phyloP scores from a whole-genome alignment of 2,888 invertebrate species.

The Tuberolachnus salignus region DNA sequence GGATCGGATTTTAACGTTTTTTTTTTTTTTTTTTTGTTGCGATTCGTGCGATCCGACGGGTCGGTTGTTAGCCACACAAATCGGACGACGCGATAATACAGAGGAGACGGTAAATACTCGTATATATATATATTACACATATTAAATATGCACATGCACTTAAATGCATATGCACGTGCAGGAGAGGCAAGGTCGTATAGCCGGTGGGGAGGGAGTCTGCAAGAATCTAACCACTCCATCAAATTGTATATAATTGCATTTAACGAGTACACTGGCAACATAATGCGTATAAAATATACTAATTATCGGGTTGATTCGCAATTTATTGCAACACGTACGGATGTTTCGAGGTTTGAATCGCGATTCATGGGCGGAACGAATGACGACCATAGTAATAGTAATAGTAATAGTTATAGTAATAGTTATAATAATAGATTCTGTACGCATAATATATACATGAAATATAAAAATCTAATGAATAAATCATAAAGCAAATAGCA shows the following conservation, averaged over 20 bases:
- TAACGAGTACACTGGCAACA: too few species aligned
- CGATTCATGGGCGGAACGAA: not conserved
- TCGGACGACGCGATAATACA: not conserved
- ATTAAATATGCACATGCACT: too few species aligned
- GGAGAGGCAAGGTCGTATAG: not conserved
- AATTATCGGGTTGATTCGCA: too few species aligned
- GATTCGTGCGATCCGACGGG: not conserved
- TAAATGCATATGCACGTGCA: too few species aligned
- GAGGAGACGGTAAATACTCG: slow-evolving; percentile 3
- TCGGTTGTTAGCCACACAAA: not conserved
- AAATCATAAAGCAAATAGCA: slow-evolving; percentile 26
- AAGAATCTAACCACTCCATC: too few species aligned
- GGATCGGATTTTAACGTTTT: not conserved
- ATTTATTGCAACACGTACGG: not conserved
- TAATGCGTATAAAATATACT: too few species aligned
- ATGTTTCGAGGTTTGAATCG: too few species aligned
- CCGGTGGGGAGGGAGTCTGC: not conserved
- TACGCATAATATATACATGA: not conserved
- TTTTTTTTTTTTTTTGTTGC: too few species aligned
- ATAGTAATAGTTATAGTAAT: not conserved
- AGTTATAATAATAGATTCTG: not conserved
- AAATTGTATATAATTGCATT: too few species aligned
- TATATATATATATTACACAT: not conserved
- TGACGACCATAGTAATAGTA: not conserved
- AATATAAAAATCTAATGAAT: slow-evolving; percentile 26